Evolutionary conservation across 2,113 vertebrate species (phyloP).

Genomic region (Equus przewalskii): DNA sequence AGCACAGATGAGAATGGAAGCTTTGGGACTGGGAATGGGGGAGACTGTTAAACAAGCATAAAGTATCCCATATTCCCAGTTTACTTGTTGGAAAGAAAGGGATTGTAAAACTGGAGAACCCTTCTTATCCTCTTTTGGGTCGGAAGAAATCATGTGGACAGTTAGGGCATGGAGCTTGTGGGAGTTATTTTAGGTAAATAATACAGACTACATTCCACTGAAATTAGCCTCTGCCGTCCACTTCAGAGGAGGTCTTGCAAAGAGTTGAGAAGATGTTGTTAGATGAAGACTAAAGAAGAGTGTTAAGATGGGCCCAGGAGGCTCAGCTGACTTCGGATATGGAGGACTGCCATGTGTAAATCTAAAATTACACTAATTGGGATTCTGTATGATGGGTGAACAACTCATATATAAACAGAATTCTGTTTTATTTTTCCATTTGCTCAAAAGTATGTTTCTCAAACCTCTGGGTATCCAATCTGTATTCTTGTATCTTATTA

Average conservation of each 20-base stretch:
- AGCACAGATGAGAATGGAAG: not conserved
- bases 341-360: not conserved
- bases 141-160: not conserved
- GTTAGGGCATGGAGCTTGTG: not conserved
- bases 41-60: not conserved
- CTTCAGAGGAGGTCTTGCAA: not conserved
- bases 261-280: not conserved
- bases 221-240: not conserved
- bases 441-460: constrained; percentile 21
- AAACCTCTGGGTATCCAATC: not conserved
- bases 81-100: not conserved
- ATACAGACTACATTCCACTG: not conserved
- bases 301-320: not conserved
- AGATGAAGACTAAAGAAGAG: not conserved
- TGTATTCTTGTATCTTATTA: not conserved
- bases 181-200: not conserved
- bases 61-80: not conserved
- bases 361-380: not conserved
- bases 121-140: not conserved
- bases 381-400: not conserved
- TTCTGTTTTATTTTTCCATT: not conserved
- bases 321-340: not conserved
- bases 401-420: not conserved
- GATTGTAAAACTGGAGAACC: not conserved
- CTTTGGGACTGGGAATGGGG: not conserved